phyloP scores from a whole-genome alignment of 2,797 vertebrate genomes.

The Halcyon smyrnensis region DNA sequence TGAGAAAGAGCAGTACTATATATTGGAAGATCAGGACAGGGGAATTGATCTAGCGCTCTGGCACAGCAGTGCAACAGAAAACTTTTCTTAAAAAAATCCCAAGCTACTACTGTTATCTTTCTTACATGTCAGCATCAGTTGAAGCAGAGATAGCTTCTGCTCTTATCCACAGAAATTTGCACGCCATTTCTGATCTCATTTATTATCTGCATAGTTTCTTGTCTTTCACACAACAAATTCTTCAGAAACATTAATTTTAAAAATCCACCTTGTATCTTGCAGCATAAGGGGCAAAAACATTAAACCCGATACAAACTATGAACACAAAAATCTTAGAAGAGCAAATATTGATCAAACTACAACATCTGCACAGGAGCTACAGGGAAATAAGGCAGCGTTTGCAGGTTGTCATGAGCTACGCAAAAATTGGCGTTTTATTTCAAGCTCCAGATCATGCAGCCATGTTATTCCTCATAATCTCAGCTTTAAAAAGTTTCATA shows the following conservation, averaged over 20 bases:
- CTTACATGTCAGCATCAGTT: not conserved
- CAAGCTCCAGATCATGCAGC: not conserved
- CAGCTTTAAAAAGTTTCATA: not conserved
- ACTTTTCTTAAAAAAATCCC: not conserved
- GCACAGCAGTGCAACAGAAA: not conserved
- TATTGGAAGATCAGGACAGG: not conserved
- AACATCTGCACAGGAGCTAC: not conserved
- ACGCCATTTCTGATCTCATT: not conserved
- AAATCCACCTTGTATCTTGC: not conserved
- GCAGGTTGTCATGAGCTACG: not conserved
- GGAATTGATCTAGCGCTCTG: not conserved
- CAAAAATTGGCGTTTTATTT: not conserved
- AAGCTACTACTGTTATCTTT: not conserved
- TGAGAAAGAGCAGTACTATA: not conserved
- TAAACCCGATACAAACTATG: not conserved
- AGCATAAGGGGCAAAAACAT: not conserved
- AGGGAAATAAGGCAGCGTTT: not conserved
- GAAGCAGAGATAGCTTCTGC: not conserved
- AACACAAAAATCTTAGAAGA: not conserved
- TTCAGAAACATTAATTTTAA: not conserved
- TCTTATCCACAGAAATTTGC: not conserved
- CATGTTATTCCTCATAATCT: not conserved
- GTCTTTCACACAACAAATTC: not conserved
- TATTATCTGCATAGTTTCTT: not conserved
- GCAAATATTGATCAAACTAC: constrained; percentile 6